These are phyloP conservation scores for Lagopus muta DNA, from an alignment of 2,113 vertebrate genomes.

Conservation along the genomic window DNA sequence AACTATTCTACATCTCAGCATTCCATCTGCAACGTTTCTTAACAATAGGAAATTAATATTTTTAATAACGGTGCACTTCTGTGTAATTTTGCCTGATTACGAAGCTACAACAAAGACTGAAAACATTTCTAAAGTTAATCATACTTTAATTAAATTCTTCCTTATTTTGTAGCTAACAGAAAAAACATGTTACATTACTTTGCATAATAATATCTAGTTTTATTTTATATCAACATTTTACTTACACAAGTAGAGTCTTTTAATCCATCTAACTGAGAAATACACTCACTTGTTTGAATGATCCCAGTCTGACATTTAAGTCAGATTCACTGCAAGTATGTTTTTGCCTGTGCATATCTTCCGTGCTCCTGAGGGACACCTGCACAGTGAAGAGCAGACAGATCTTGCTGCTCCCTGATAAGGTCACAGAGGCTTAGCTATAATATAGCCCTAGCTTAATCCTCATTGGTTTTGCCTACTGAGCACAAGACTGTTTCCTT, in stretches of 20 bases:
- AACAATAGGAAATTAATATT: neutral
- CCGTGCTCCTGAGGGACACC: conserved; percentile 50
- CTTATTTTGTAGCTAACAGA: neutral
- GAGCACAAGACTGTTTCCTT: conserved; percentile 82
- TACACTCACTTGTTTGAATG: conserved; percentile 67
- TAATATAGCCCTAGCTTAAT: conserved; percentile 75
- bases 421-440: conserved; percentile 79
- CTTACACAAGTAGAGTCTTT: conserved; percentile 62
- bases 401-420: conserved; percentile 76
- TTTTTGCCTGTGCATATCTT: conserved; percentile 17
- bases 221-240: conserved; percentile 54
- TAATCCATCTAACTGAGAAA: conserved; percentile 60
- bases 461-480: conserved; percentile 79
- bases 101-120: neutral
- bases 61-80: conserved; percentile 3
- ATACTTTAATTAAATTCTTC: neutral
- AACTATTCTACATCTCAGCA: neutral
- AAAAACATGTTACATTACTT: neutral
- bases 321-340: conserved; percentile 5
- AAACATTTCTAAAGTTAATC: neutral
- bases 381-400: conserved; percentile 65
- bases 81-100: neutral
- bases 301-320: conserved; percentile 65
- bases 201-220: neutral
- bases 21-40: neutral